A percentile compares a stretch with the other conserved stretches of the same genome.
Conservation (phyloP, 2,888 invertebrate genomes). For the Hecatera dysodea region DNA sequence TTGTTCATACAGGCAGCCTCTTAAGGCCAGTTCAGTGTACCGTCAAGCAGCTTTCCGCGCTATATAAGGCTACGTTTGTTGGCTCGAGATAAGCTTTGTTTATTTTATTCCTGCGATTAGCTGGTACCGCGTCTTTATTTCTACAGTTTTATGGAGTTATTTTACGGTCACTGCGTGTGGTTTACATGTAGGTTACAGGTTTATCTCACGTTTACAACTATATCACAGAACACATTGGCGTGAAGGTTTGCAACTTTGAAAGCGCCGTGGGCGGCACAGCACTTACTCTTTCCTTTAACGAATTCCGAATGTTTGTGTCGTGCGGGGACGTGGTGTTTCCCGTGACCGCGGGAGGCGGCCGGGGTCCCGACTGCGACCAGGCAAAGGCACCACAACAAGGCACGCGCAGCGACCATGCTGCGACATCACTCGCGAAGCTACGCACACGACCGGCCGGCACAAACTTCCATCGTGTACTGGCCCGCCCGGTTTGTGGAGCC, state of each 20-base stretch:
- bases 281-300: slow-evolving; percentile 95
- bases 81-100: slow-evolving; percentile 85
- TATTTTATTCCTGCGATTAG: slow-evolving; percentile 82
- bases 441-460: slow-evolving; percentile 84
- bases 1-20: slow-evolving; percentile 70
- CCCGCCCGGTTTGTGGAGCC: slow-evolving; percentile 80
- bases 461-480: slow-evolving; percentile 87
- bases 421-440: slow-evolving; percentile 87
- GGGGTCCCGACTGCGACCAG: slow-evolving; percentile 75
- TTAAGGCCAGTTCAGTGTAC: slow-evolving; percentile 72
- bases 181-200: slow-evolving; percentile 61
- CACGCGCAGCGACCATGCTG: slow-evolving; percentile 87
- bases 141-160: slow-evolving; percentile 70
- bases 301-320: slow-evolving; percentile 92
- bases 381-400: slow-evolving; percentile 85
- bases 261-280: slow-evolving; percentile 73
- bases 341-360: slow-evolving; percentile 78
- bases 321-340: slow-evolving; percentile 78
- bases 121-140: slow-evolving; percentile 69
- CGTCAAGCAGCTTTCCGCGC: slow-evolving; percentile 76
- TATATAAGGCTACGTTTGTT: slow-evolving; percentile 82
- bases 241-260: slow-evolving; percentile 59
- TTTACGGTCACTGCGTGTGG: slow-evolving; percentile 65
- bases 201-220: slow-evolving; percentile 56
- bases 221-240: slow-evolving; percentile 63